Conservation (phyloP, 2,113 vertebrate species). For the Petroica traversi region DNA sequence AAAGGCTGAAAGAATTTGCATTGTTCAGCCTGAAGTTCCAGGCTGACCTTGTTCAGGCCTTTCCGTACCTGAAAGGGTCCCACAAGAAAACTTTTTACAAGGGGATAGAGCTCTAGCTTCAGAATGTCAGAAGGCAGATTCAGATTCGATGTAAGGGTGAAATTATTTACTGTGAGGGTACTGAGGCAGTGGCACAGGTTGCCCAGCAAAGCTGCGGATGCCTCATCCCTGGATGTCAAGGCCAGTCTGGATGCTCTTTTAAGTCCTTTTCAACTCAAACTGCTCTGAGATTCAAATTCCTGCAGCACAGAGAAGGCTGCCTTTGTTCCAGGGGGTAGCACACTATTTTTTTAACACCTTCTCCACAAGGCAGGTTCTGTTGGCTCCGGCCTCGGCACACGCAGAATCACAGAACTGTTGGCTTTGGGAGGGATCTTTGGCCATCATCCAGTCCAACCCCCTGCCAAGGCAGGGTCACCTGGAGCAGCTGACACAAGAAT, state of each 20-base stretch:
- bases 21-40: not conserved
- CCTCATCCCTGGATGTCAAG: not conserved
- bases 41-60: not conserved
- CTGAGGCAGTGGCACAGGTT: not conserved
- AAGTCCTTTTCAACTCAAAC: not conserved
- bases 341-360: not conserved
- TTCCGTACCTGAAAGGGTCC: not conserved
- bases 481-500: not conserved
- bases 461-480: not conserved
- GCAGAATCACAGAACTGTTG: not conserved
- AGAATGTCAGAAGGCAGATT: not conserved
- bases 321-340: not conserved
- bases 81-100: not conserved
- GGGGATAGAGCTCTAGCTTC: not conserved
- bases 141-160: not conserved
- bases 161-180: not conserved
- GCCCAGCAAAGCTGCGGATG: not conserved
- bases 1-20: not conserved
- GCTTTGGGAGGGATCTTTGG: not conserved
- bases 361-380: not conserved
- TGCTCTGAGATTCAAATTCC: not conserved
- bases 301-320: not conserved
- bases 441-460: not conserved
- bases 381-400: rapidly evolving
- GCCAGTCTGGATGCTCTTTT: not conserved